Evolutionary conservation across 1,140 invertebrate species (phyloP).

Genomic region (Drosophila parvula): DNA sequence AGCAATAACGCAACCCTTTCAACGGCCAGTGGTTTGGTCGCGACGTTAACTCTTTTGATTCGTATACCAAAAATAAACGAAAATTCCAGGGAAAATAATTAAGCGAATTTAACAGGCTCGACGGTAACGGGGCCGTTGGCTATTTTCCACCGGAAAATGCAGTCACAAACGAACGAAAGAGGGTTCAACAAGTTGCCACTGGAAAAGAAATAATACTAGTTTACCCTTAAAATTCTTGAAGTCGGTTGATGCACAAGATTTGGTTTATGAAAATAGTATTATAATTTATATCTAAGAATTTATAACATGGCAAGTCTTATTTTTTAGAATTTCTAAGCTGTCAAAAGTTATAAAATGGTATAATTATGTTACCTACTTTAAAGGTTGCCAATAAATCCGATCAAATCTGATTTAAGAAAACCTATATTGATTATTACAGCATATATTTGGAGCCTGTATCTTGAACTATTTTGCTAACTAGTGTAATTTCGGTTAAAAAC

Average conservation of each 20-base stretch:
- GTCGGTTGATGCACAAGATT: neutral
- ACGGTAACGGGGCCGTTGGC: neutral
- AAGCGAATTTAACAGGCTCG: slow-evolving; percentile 20
- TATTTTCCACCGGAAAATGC: slow-evolving; percentile 15
- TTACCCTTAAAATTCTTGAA: neutral
- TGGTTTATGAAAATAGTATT: too few relatives aligned
- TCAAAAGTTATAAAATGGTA: too few relatives aligned
- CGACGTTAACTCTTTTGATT: slow-evolving; percentile 5
- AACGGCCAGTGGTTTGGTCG: slow-evolving; percentile 1
- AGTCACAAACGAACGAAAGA: neutral
- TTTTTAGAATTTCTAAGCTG: too few relatives aligned
- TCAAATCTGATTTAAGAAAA: too few relatives aligned
- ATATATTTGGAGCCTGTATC: too few relatives aligned
- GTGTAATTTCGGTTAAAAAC: slow-evolving; percentile 31
- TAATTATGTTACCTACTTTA: too few relatives aligned
- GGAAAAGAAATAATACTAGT: slow-evolving; percentile 5
- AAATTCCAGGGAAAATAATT: slow-evolving; percentile 27
- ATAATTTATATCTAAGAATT: too few relatives aligned
- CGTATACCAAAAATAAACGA: neutral
- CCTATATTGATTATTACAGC: too few relatives aligned
- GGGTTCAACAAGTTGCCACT: neutral
- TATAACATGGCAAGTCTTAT: too few relatives aligned
- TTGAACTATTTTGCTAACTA: neutral
- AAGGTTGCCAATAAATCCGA: too few relatives aligned
- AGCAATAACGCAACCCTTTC: slow-evolving; percentile 35